Evolutionary conservation across 2,797 vertebrate species (phyloP), one percentile per base, ranked within the genome.

Genomic region (Oryzias sinensis): DNA sequence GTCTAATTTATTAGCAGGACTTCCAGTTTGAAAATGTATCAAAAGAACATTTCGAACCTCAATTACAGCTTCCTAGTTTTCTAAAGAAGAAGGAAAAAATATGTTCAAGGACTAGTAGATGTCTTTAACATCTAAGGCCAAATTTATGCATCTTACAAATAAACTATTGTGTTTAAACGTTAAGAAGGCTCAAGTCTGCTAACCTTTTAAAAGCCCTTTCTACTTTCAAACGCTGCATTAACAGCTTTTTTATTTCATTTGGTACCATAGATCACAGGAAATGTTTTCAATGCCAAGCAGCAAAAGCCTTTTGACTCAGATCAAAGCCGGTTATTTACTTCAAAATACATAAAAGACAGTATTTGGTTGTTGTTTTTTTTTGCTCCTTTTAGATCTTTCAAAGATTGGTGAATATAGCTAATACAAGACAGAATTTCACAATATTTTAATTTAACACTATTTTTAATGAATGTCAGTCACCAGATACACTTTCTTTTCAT

Each of bases 231-330:
- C 49, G 43, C 1, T 56, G 55, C 50, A 57, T 55, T 66, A 51
- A 43, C 43, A 62, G 27, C n/a, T 56, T 20, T 14, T 58, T 49
- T 65, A 1, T 18, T 60, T 4, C 37, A 27, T 48, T 55, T 47
- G 60, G 24, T 43, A 14, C 55, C 43, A 64, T 56, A 27, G 52
- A 70, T 70, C 47, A 57, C 44, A 58, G 29, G 20, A 49, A 43
- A 24, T 18, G 48, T 43, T 50, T 25, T 43, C 43, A 41, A n/a
- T 59, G 20, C 50, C 6, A 60, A 20, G 27, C 43, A 15, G 52
- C 43, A 49, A 14, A 18, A 69, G 49, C 45, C 41, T 59, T 62
- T 48, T 56, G 47, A 51, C 2, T 20, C 20, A 14, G 53, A 71
- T 64, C 45, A 68, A 72, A 69, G 57, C 49, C 6, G 48, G 33